Evolutionary conservation across 2,888 invertebrate species (phyloP).

Genomic region (Lepidochrysops patricia): DNA sequence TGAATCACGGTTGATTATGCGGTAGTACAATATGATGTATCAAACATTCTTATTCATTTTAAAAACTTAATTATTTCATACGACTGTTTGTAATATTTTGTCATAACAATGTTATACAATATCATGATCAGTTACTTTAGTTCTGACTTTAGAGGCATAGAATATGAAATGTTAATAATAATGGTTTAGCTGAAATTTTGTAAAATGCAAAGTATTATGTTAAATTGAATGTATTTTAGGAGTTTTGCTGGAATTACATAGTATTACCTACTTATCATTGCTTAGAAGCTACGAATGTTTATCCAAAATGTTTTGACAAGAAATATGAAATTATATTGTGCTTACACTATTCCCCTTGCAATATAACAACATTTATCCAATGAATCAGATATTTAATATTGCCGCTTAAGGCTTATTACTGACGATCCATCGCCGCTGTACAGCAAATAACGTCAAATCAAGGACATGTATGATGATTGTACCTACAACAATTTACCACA

Average conservation of each 20-base stretch:
- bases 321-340: too few relatives aligned
- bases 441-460: too few relatives aligned
- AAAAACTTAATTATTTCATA: neutral
- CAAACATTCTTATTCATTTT: neutral
- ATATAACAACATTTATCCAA: too few relatives aligned
- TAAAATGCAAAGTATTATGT: conserved; percentile 10
- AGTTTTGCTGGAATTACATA: conserved; percentile 1
- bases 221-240: conserved; percentile 7
- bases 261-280: neutral
- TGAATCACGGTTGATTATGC: too few relatives aligned
- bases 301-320: too few relatives aligned
- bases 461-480: too few relatives aligned
- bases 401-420: too few relatives aligned
- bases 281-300: too few relatives aligned
- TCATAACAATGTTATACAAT: neutral
- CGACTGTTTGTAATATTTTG: neutral
- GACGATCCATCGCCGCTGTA: too few relatives aligned
- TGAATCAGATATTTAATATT: too few relatives aligned
- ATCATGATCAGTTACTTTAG: conserved; percentile 7
- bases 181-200: conserved; percentile 11
- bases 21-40: neutral
- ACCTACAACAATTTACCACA: too few relatives aligned
- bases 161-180: conserved; percentile 5
- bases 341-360: too few relatives aligned
- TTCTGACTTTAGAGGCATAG: conserved; percentile 4